Base-by-base conservation (phyloP, 1,140 invertebrate species). In the Sitodiplosis mosellana region DNA sequence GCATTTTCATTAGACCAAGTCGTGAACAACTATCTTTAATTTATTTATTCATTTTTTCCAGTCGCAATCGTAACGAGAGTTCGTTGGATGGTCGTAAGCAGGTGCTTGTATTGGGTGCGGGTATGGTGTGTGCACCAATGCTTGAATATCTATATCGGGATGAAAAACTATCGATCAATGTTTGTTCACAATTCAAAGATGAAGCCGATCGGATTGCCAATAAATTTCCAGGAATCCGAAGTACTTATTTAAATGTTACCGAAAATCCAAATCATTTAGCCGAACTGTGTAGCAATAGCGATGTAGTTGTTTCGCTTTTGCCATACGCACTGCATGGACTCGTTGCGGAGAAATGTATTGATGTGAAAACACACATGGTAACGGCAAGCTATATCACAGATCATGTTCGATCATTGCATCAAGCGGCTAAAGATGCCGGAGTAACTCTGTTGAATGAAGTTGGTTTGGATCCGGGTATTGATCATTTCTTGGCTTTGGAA, bases 391-490 rank as follows among this genome's bases (percentile, higher is more conserved):
- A 99, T 57, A 77, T 89, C 19, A 83, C 82, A 5, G 80, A 87
- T 1, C 76, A 86, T 54, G 83, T 99, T 57, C 76, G 73, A 50
- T 74, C 76, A 1, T 61, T 97, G 2, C 80, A 97, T 54, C 63
- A 87, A 12, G 74, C 72, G 75, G 91, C 91, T 0, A 71, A 76
- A 44, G 75, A 84, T 42, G 85, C 87, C 11, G 89, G 84, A 1
- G 69, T 98, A 1, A 95, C 90, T 0, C 76, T 97, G 41, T 68
- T 98, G 33, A 78, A 96, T 61, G 95, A 99, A 69, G 79, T 96
- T 0, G 96, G 96, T 5, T 67, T 99, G 6, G 96, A 99, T 65
- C 96, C 96, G 1, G 95, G 94, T 78, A 63, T 99, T 52, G 96
- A 99, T 65, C 96, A 99, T 67, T 72, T 99, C 41, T 63, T 99